phyloP scores from a whole-genome alignment of 2,113 vertebrate genomes.

The Coptodon bakossiorum region DNA sequence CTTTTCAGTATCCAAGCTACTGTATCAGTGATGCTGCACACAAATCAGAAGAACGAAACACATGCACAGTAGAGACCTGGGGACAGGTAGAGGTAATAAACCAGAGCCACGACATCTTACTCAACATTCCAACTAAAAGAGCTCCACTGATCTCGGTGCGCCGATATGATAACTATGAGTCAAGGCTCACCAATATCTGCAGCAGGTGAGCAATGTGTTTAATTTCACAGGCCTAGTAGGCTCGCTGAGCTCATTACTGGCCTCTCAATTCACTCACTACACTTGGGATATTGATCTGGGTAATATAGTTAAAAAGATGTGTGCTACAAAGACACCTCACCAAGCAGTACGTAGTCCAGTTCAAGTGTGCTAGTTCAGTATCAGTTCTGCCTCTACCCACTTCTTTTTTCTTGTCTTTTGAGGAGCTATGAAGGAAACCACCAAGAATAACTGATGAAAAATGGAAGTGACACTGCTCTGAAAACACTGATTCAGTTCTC shows the following conservation, averaged over 20 bases:
- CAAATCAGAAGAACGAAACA: background rate
- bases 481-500: constrained; percentile 44
- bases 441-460: constrained; percentile 48
- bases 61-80: background rate
- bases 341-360: background rate
- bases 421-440: background rate
- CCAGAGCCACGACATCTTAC: background rate
- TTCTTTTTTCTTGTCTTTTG: background rate
- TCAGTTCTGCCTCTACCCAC: background rate
- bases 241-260: constrained; percentile 55
- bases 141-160: constrained; percentile 8
- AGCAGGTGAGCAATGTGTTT: constrained; percentile 67
- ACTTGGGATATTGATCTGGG: constrained; percentile 57
- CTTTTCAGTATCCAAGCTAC: background rate
- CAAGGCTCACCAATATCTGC: constrained; percentile 26
- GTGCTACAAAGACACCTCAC: constrained; percentile 24
- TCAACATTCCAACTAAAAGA: constrained; percentile 11
- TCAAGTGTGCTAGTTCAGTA: background rate
- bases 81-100: constrained; percentile 13
- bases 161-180: constrained; percentile 47
- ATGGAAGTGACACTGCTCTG: background rate
- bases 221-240: constrained; percentile 58
- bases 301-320: constrained; percentile 41
- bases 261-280: constrained; percentile 51
- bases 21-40: background rate